A percentile compares a stretch with the other conserved stretches of the same genome.
These are phyloP conservation scores for Danaus plexippus DNA, from an alignment of 1,140 invertebrate genomes.

Conservation along the genomic window DNA sequence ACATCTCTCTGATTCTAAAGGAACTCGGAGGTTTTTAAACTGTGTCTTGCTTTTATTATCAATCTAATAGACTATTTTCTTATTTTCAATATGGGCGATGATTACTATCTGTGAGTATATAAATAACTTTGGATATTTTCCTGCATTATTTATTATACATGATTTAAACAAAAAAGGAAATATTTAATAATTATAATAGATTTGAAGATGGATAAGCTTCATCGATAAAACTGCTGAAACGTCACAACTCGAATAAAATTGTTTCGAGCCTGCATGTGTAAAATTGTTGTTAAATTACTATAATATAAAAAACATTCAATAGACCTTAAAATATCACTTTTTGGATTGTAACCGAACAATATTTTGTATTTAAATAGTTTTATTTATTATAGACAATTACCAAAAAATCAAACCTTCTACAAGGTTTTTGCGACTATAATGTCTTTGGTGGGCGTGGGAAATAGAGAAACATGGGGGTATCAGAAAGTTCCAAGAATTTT, in stretches of 20 bases:
- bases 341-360: background rate
- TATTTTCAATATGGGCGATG: slow-evolving; percentile 9
- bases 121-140: background rate
- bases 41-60: too few relatives aligned
- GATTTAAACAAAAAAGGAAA: background rate
- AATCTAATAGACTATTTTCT: too few relatives aligned
- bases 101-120: slow-evolving; percentile 23
- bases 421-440: slow-evolving; percentile 13
- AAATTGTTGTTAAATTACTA: too few relatives aligned
- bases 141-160: background rate
- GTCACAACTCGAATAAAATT: too few relatives aligned
- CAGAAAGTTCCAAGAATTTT: slow-evolving; percentile 8
- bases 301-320: too few relatives aligned
- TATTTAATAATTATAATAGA: background rate
- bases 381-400: slow-evolving; percentile 20
- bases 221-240: too few relatives aligned
- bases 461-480: slow-evolving; percentile 23
- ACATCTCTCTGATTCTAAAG: too few relatives aligned
- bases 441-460: slow-evolving; percentile 14
- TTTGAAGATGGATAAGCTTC: background rate
- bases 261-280: too few relatives aligned
- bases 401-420: slow-evolving; percentile 28
- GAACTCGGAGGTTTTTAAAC: too few relatives aligned
- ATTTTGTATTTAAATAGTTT: background rate
- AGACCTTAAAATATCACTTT: background rate